Percentiles rank a stretch among this genome's conserved stretches.
Evolutionary conservation across 1,140 invertebrate species (phyloP).

Genomic region (Drosophila sucinea): DNA sequence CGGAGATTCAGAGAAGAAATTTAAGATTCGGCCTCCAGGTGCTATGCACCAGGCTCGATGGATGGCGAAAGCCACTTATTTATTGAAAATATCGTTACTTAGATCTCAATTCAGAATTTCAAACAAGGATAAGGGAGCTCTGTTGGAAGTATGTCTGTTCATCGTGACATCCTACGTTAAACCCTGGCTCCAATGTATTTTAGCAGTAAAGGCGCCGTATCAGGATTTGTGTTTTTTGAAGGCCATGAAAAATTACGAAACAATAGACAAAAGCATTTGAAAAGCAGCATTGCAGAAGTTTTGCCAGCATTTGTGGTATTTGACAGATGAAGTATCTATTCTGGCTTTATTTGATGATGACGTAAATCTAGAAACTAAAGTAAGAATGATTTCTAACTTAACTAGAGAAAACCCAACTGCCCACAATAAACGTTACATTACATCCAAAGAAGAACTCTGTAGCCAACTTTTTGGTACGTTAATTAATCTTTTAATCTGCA

Average conservation of each 20-base stretch:
- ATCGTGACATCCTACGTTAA: slow-evolving; percentile 5
- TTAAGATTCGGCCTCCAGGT: not conserved
- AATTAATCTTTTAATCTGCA: not conserved
- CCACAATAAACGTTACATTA: no score
- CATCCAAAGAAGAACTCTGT: not conserved
- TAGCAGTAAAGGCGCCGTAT: slow-evolving; percentile 5
- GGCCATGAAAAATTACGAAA: no score
- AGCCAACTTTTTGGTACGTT: not conserved
- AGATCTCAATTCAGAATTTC: not conserved
- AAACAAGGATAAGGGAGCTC: not conserved
- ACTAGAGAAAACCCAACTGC: no score
- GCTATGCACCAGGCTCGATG: not conserved
- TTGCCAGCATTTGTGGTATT: no score
- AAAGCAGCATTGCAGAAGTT: no score
- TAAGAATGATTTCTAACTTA: no score
- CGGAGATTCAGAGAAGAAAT: not conserved
- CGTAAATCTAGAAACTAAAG: no score
- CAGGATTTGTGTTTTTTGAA: slow-evolving; percentile 2
- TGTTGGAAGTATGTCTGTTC: slow-evolving; percentile 3
- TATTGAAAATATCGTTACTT: not conserved
- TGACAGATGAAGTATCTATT: no score
- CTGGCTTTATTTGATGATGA: no score
- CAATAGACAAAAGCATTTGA: no score
- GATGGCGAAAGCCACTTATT: no score
- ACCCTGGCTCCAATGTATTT: not conserved